These are phyloP conservation scores for Tapirus terrestris DNA, from an alignment of 2,113 vertebrate species.

Conservation along the genomic window DNA sequence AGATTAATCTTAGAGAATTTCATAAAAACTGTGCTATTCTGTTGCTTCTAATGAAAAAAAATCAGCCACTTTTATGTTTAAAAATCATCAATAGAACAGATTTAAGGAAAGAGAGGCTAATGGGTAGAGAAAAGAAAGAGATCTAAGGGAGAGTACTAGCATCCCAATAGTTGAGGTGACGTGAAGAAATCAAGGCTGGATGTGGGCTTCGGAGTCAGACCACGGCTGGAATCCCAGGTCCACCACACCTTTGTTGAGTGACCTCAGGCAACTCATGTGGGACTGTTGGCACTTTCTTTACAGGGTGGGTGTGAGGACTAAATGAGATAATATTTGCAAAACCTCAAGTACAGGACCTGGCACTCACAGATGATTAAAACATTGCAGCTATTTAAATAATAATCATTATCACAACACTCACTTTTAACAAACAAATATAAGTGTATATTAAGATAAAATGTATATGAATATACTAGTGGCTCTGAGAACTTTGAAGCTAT, in stretches of 20 bases:
- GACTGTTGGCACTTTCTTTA: not conserved
- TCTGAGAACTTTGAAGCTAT: not conserved
- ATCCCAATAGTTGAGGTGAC: not conserved
- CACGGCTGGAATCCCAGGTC: not conserved
- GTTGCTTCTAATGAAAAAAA: not conserved
- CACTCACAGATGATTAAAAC: not conserved
- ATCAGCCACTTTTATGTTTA: not conserved
- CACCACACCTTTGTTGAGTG: not conserved
- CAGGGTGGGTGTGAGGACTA: not conserved
- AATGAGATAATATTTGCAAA: not conserved
- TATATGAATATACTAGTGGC: not conserved
- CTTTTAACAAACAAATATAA: not conserved
- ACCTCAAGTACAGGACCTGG: not conserved
- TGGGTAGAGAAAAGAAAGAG: not conserved
- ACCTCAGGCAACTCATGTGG: not conserved
- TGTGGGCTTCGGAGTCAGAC: not conserved
- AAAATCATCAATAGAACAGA: not conserved
- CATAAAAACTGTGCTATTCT: slow-evolving; percentile 5
- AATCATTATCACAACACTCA: not conserved
- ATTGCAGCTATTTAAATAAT: not conserved
- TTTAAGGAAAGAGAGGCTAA: not conserved
- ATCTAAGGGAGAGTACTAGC: not conserved
- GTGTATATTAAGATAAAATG: not conserved
- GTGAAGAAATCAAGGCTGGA: not conserved
- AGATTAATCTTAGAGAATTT: slow-evolving; percentile 44